A percentile compares a stretch with the other conserved stretches of the same genome.
Evolutionary conservation across 2,113 vertebrate genomes (phyloP).

Genomic region (Uria lomvia): DNA sequence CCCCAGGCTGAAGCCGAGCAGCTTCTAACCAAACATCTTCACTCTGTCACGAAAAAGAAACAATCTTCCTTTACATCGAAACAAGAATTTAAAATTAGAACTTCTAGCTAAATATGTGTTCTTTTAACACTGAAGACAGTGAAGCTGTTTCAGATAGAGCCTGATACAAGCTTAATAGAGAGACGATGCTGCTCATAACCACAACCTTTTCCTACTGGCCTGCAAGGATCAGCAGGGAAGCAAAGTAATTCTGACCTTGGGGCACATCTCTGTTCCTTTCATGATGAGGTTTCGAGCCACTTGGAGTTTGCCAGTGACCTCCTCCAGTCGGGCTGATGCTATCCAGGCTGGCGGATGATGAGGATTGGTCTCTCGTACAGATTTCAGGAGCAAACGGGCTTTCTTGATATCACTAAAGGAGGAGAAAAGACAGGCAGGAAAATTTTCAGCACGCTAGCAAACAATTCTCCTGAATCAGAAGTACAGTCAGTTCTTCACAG

Average conservation of each 20-base stretch:
- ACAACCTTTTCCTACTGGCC: neutral
- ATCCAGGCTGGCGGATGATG: slow-evolving; percentile 98
- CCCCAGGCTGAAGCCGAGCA: slow-evolving; percentile 93
- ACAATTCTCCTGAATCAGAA: neutral
- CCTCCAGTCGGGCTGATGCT: slow-evolving; percentile 93
- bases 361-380: slow-evolving; percentile 96
- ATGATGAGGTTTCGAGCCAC: slow-evolving; percentile 97
- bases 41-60: slow-evolving; percentile 76
- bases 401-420: slow-evolving; percentile 94
- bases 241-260: slow-evolving; percentile 81
- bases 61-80: neutral
- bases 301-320: slow-evolving; percentile 96
- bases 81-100: neutral
- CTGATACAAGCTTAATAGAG: neutral
- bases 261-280: slow-evolving; percentile 99
- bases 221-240: neutral
- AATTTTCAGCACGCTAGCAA: neutral
- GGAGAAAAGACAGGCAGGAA: neutral
- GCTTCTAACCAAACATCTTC: slow-evolving; percentile 98
- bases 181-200: neutral
- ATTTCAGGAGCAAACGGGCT: slow-evolving; percentile 93
- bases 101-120: neutral
- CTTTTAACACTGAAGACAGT: neutral
- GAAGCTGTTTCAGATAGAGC: neutral
- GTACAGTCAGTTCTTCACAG: neutral